Evolutionary conservation across 2,113 vertebrate genomes (phyloP).

Genomic region (Ammodramus savannarum): DNA sequence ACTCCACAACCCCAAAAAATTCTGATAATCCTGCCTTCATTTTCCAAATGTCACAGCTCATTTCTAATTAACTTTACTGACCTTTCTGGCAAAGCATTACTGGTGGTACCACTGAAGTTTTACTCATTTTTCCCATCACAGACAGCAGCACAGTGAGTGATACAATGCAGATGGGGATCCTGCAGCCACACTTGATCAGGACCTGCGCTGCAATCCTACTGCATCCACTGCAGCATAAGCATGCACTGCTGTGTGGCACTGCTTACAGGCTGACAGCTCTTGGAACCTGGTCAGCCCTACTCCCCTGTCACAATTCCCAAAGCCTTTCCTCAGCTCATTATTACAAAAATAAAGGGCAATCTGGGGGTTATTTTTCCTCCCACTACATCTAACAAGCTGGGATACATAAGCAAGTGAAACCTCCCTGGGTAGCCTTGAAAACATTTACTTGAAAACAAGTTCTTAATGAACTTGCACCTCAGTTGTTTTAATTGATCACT

Average conservation of each 20-base stretch:
- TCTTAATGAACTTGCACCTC: background rate
- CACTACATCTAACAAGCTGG: background rate
- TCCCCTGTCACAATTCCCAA: background rate
- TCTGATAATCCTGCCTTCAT: background rate
- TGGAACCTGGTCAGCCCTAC: background rate
- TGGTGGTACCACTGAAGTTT: background rate
- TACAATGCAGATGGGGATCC: background rate
- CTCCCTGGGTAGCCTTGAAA: background rate
- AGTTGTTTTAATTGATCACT: conserved; percentile 20
- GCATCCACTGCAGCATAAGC: background rate
- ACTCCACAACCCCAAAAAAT: background rate
- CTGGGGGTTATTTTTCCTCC: background rate
- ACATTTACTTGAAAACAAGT: background rate
- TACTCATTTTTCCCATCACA: background rate
- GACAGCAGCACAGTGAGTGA: background rate
- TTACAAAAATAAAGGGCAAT: background rate
- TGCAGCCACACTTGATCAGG: background rate
- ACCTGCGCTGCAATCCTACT: background rate
- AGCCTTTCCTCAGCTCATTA: background rate
- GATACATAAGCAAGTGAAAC: background rate
- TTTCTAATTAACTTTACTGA: background rate
- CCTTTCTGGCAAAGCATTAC: background rate
- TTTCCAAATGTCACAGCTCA: background rate
- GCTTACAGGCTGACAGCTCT: rapidly evolving
- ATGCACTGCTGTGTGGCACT: background rate